Evolutionary conservation across 2,888 invertebrate genomes (phyloP).

Genomic region (Drosophila mettleri): DNA sequence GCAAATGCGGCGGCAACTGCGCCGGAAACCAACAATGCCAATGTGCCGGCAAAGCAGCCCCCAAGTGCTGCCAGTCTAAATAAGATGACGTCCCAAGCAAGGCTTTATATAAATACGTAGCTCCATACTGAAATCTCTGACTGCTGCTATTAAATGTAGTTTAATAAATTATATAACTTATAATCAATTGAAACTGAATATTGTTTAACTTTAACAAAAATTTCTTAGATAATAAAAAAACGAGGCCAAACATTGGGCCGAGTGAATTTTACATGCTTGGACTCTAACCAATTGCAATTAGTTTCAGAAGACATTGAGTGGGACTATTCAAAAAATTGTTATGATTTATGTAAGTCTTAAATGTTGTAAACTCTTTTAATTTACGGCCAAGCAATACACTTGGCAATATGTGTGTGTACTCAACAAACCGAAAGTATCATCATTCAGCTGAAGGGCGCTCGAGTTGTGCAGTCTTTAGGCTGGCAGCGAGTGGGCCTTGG

Average conservation of each 20-base stretch:
- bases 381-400: constrained; percentile 35
- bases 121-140: constrained; percentile 20
- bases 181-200: background rate
- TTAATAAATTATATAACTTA: constrained; percentile 21
- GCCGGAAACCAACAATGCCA: constrained; percentile 75
- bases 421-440: constrained; percentile 59
- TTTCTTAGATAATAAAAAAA: background rate
- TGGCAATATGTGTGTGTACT: constrained; percentile 33
- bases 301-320: background rate
- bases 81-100: constrained; percentile 16
- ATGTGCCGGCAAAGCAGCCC: constrained; percentile 65
- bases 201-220: background rate
- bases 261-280: too few species aligned
- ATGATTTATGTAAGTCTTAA: background rate
- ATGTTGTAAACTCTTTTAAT: constrained; percentile 39
- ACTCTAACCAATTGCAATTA: too few species aligned
- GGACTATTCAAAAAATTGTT: background rate
- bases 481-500: constrained; percentile 52
- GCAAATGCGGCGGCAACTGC: constrained; percentile 76
- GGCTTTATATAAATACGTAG: background rate
- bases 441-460: constrained; percentile 54
- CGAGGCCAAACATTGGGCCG: too few species aligned
- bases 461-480: constrained; percentile 56
- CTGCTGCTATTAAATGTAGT: constrained; percentile 23
- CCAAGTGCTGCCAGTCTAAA: constrained; percentile 64